Evolutionary conservation across 2,888 invertebrate species (phyloP), one percentile per base, ranked within the genome.

Genomic region (Coenonympha glycerion): DNA sequence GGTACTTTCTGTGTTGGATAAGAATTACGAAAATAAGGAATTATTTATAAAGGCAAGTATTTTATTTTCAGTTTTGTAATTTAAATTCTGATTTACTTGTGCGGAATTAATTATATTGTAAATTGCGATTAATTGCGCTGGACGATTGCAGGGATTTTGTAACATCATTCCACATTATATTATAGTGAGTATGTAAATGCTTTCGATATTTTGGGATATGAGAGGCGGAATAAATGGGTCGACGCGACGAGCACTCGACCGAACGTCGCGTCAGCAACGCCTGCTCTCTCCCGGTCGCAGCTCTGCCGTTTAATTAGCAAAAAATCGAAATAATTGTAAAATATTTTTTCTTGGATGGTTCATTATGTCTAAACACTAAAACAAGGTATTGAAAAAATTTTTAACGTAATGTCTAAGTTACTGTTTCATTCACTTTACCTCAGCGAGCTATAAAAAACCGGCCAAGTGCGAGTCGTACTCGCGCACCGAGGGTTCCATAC

Each of bases 161-260:
- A 54, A 49, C 34, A 40, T 31, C 18, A 31, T 26, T 31, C 37
- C 49, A 51, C 53, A 53, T 41, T 11, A 41, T 52, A 51, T 54
- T 61, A 53, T 52, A 56, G 52, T 55, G 62, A 59, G 66, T 66
- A 62, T 62, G 61, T 61, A 54, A 61, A 60, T 65, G 71, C 69
- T 76, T 79, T 75, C 67, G 86, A 77, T 86, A 86, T 85, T 85
- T 86, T 76, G 71, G 83, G 83, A 82, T 80, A 77, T 79, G 79
- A 73, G 76, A 76, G 71, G 69, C 70, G 73, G 72, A 79, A 81
- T 81, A 72, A 69, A 79, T 84, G 74, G 85, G 84, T 83, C 84
- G 83, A 61, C 71, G 67, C 84, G 83, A 61, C 71, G 67, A 69
- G 71, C 68, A 71, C 71, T 71, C 68, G 69, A n/a, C n/a, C n/a